phyloP scores from a whole-genome alignment of 1,140 invertebrate species.

The Papilio glaucus region DNA sequence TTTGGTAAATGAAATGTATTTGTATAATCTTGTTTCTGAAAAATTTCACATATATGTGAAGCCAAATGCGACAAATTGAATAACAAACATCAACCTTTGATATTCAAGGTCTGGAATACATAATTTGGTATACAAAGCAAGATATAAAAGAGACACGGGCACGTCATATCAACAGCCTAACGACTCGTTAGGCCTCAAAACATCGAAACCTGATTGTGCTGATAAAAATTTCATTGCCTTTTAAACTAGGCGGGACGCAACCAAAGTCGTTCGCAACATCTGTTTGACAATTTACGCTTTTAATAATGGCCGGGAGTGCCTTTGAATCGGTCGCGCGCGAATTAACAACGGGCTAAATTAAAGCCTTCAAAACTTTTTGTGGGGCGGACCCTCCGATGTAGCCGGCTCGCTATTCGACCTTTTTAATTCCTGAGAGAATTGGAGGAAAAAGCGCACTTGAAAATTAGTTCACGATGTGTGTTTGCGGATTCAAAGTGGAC shows the following conservation, averaged over 20 bases:
- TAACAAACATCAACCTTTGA: background rate
- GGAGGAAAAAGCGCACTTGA: conserved; percentile 45
- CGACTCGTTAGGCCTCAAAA: conserved; percentile 18
- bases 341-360: conserved; percentile 79
- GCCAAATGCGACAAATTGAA: background rate
- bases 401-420: conserved; percentile 50
- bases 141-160: background rate
- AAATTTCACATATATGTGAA: background rate
- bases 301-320: conserved; percentile 75
- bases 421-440: conserved; percentile 53
- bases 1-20: background rate
- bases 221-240: conserved; percentile 65
- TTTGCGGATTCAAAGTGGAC: conserved; percentile 24
- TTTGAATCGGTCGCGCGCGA: conserved; percentile 77
- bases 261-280: conserved; percentile 73
- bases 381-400: conserved; percentile 57
- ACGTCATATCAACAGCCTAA: conserved; percentile 29
- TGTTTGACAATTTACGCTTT: conserved; percentile 81
- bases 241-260: conserved; percentile 67
- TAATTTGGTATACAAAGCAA: conserved; percentile 19
- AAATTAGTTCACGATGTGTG: conserved; percentile 32
- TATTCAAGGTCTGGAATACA: background rate
- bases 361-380: conserved; percentile 76
- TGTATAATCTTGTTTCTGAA: background rate
- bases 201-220: conserved; percentile 36